These are phyloP conservation scores for Rhinichthys klamathensis DNA, from an alignment of 2,113 vertebrate species.

Conservation along the genomic window DNA sequence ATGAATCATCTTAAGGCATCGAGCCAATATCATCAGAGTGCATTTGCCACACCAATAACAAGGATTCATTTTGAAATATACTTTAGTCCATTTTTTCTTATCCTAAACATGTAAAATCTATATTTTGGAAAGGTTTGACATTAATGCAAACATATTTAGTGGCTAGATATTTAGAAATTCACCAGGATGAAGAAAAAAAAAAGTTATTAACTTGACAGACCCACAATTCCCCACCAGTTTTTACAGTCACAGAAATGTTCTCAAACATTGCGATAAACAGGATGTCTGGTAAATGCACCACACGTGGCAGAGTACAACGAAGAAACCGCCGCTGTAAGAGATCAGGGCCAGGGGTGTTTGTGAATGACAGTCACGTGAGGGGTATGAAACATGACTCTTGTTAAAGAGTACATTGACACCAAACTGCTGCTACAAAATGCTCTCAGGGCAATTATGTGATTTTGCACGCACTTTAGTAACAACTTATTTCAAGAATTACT, in stretches of 20 bases:
- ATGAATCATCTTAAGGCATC: not conserved
- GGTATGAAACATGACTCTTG: not conserved
- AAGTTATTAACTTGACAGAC: no score
- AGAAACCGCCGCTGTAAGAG: no score
- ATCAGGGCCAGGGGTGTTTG: not conserved
- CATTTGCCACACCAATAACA: not conserved
- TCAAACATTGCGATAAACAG: not conserved
- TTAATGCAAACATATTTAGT: not conserved
- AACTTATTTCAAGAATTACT: not conserved
- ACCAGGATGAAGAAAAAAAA: no score
- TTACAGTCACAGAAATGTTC: not conserved
- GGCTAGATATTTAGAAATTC: not conserved
- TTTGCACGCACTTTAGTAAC: conserved; percentile 6
- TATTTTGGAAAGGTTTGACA: not conserved
- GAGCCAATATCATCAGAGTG: not conserved
- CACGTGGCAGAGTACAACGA: not conserved
- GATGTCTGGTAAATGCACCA: not conserved
- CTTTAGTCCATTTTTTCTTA: not conserved
- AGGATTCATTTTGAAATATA: not conserved
- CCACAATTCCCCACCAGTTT: not conserved
- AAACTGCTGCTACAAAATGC: not conserved
- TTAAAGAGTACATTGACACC: not conserved
- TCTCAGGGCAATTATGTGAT: not conserved
- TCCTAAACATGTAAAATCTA: not conserved
- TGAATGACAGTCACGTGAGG: not conserved